phyloP scores from a whole-genome alignment of 1,140 invertebrate species.

The Aleiodes sp. region DNA sequence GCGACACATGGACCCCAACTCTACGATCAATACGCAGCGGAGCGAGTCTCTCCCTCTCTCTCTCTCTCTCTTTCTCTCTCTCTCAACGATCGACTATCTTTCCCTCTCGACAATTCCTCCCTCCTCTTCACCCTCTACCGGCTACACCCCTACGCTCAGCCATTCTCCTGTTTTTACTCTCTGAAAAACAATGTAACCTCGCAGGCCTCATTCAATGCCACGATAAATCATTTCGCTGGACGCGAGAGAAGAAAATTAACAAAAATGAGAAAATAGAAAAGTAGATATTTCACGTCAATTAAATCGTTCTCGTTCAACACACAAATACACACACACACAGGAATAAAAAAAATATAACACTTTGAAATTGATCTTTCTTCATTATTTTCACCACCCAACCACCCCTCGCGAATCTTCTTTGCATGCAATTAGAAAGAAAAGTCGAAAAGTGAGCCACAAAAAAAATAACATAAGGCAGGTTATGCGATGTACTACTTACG shows the following conservation, averaged over 20 bases:
- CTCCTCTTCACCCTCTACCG: not conserved
- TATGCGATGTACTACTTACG: slow-evolving; percentile 33
- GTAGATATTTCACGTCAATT: too few species aligned
- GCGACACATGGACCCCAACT: slow-evolving; percentile 62
- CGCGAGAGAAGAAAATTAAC: not conserved
- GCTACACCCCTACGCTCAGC: not conserved
- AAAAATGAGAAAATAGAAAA: too few species aligned
- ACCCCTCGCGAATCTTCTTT: too few species aligned
- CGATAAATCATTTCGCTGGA: slow-evolving; percentile 24
- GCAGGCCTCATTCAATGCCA: not conserved
- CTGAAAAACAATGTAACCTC: slow-evolving; percentile 27
- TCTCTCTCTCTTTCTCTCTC: not conserved
- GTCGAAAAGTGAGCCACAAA: not conserved
- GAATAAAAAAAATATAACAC: too few species aligned
- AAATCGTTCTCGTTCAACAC: too few species aligned
- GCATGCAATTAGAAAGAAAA: not conserved
- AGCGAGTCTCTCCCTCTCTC: slow-evolving; percentile 45
- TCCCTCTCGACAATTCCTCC: slow-evolving; percentile 13
- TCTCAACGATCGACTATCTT: slow-evolving; percentile 1
- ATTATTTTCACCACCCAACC: too few species aligned
- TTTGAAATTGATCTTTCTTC: not conserved
- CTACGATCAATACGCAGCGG: slow-evolving; percentile 58
- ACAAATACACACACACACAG: too few species aligned
- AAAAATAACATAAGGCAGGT: slow-evolving; percentile 15
- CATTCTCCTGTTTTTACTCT: slow-evolving; percentile 15